Evolutionary conservation across 2,113 vertebrate species (phyloP).

Genomic region (Pangasianodon hypophthalmus): DNA sequence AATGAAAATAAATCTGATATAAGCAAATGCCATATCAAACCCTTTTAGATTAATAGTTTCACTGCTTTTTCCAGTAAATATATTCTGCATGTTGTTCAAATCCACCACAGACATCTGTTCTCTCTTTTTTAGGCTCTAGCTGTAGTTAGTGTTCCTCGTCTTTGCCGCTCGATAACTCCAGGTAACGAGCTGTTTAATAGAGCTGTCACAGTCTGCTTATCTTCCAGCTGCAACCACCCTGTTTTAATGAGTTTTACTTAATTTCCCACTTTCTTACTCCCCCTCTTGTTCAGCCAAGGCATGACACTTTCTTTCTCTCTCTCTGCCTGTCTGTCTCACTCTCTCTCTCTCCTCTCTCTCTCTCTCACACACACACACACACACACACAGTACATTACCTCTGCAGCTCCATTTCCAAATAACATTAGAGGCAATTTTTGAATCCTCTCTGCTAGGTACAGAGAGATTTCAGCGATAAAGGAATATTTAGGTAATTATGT

Average conservation of each 20-base stretch:
- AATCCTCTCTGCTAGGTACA: slow-evolving; percentile 37
- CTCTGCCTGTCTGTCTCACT: too few relatives aligned
- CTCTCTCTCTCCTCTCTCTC: background rate
- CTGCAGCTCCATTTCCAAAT: slow-evolving; percentile 57
- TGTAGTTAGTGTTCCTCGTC: slow-evolving; percentile 38
- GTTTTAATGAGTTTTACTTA: slow-evolving; percentile 58
- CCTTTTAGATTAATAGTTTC: background rate
- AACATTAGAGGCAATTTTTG: slow-evolving; percentile 52
- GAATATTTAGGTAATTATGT: slow-evolving; percentile 31
- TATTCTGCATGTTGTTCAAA: slow-evolving; percentile 14
- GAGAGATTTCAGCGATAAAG: slow-evolving; percentile 32
- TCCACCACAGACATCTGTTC: slow-evolving; percentile 29
- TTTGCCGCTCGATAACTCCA: slow-evolving; percentile 54
- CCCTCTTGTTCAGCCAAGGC: slow-evolving; percentile 40
- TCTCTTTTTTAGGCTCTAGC: slow-evolving; percentile 35
- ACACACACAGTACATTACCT: slow-evolving; percentile 52
- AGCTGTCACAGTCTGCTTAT: slow-evolving; percentile 56
- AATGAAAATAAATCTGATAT: background rate
- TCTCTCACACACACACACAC: background rate
- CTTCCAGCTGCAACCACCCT: slow-evolving; percentile 50
- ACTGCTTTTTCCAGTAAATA: background rate
- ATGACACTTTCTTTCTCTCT: slow-evolving; percentile 29
- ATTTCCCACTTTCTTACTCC: slow-evolving; percentile 52
- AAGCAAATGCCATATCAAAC: background rate
- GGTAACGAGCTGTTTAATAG: slow-evolving; percentile 57